Evolutionary conservation across 2,113 vertebrate genomes (phyloP).

Genomic region (Scalopus aquaticus): DNA sequence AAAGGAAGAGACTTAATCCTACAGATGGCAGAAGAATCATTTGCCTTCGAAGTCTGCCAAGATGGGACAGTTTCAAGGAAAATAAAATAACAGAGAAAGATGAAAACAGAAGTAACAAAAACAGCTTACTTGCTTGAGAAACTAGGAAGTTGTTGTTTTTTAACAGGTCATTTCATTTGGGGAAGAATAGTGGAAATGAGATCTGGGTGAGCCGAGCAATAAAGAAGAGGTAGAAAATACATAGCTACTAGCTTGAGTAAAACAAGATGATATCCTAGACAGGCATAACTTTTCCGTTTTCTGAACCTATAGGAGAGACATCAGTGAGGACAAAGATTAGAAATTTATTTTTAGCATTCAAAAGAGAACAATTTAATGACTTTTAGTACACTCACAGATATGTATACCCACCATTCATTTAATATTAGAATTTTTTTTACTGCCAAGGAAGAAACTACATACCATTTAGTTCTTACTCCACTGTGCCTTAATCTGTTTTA

Average conservation of each 20-base stretch:
- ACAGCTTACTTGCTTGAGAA: background rate
- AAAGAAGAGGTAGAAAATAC: background rate
- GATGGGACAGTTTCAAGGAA: background rate
- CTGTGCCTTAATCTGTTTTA: background rate
- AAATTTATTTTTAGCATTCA: background rate
- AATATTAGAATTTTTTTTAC: slow-evolving; percentile 39
- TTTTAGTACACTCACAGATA: slow-evolving; percentile 20
- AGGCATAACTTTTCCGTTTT: background rate
- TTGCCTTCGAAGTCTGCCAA: background rate
- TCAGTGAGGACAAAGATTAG: background rate
- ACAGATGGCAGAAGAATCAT: background rate
- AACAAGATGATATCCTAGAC: background rate
- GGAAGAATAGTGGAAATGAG: background rate
- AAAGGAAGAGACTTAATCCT: slow-evolving; percentile 1
- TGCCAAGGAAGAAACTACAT: background rate
- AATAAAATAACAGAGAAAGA: background rate
- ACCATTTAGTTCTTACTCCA: background rate
- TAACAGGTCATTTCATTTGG: background rate
- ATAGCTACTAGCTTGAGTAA: background rate
- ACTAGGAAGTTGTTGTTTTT: background rate
- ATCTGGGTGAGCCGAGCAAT: background rate
- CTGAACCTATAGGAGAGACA: background rate
- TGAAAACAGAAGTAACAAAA: slow-evolving; percentile 15
- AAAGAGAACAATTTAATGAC: background rate
- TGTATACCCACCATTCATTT: background rate